Conservation (phyloP, 2,113 vertebrate species). For the Laticauda laticaudata region DNA sequence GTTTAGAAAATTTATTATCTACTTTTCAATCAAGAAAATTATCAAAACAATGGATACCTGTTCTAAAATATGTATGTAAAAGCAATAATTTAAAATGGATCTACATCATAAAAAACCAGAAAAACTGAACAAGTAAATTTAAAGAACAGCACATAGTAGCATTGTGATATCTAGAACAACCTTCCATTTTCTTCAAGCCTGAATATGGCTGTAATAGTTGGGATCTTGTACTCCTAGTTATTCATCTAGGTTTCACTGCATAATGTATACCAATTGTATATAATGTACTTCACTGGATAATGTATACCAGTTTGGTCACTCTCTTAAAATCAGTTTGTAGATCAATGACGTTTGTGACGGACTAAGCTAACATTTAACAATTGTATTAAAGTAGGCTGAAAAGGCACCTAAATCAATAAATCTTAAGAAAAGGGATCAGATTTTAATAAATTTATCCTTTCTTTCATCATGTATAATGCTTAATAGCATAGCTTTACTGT, state of each 20-base stretch:
- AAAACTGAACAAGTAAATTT: background rate
- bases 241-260: background rate
- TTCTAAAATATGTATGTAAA: background rate
- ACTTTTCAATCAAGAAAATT: constrained; percentile 11
- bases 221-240: background rate
- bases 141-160: background rate
- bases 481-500: background rate
- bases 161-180: background rate
- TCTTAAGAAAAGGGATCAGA: background rate
- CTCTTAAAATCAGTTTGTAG: background rate
- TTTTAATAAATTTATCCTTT: background rate
- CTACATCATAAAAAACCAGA: background rate
- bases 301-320: background rate
- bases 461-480: background rate
- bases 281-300: background rate
- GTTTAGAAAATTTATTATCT: constrained; percentile 29
- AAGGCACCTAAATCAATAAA: background rate
- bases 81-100: background rate
- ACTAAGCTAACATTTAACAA: background rate
- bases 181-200: background rate
- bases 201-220: background rate
- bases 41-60: background rate
- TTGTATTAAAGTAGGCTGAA: background rate
- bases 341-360: background rate
- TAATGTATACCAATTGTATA: background rate